Evolutionary conservation across 2,113 vertebrate species (phyloP).

Genomic region (Steatornis caripensis): DNA sequence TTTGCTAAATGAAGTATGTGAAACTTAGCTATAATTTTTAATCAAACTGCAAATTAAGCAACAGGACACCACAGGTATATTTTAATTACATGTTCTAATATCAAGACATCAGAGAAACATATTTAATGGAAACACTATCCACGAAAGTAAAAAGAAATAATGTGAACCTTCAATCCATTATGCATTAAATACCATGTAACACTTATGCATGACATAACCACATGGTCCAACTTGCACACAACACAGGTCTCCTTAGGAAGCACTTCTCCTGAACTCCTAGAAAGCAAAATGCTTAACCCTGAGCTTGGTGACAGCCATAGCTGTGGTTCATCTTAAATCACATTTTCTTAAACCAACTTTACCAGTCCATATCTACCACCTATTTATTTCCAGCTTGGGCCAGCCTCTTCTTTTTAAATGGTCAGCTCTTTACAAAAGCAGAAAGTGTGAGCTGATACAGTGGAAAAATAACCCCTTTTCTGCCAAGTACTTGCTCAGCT

Average conservation of each 20-base stretch:
- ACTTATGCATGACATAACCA: background rate
- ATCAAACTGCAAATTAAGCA: background rate
- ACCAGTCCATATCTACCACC: background rate
- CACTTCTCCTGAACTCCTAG: background rate
- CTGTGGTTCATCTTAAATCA: fast-evolving
- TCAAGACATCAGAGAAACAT: background rate
- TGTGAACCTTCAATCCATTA: background rate
- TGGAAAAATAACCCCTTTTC: background rate
- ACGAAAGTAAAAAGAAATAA: background rate
- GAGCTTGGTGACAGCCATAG: background rate
- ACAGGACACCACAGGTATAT: background rate
- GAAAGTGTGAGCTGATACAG: background rate
- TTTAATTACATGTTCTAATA: background rate
- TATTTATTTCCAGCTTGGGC: background rate
- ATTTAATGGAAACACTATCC: background rate
- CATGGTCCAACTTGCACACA: background rate
- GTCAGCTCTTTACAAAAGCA: background rate
- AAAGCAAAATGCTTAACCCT: background rate
- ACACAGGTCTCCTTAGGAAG: background rate
- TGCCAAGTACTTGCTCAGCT: background rate
- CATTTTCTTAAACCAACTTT: background rate
- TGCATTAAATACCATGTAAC: background rate
- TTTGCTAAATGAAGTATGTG: constrained; percentile 12
- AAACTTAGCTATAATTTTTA: background rate
- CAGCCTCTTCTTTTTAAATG: background rate